These are phyloP conservation scores for Protonibea diacanthus DNA, from an alignment of 2,797 vertebrate genomes.

Conservation along the genomic window DNA sequence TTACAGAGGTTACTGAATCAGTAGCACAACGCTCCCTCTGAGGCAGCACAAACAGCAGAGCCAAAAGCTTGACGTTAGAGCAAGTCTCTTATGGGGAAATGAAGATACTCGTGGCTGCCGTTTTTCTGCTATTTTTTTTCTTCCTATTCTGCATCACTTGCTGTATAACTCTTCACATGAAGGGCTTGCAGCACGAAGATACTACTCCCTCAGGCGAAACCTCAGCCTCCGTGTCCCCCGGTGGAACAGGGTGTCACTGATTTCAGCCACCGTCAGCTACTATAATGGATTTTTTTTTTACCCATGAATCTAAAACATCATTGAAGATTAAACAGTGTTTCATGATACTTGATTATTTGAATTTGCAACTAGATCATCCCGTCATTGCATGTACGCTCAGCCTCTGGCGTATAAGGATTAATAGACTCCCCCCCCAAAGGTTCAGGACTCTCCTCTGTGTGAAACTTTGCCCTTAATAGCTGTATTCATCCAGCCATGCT, in stretches of 20 bases:
- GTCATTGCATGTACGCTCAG: not conserved
- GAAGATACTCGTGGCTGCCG: not conserved
- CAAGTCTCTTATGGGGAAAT: not conserved
- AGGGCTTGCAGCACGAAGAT: conserved; percentile 61
- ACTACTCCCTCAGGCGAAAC: conserved; percentile 38
- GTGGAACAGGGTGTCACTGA: conserved; percentile 20
- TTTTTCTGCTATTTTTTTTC: conserved; percentile 9
- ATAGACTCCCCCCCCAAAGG: conserved; percentile 27
- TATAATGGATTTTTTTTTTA: not conserved
- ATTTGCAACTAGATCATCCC: not conserved
- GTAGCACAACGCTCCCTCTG: conserved; percentile 13
- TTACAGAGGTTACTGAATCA: conserved; percentile 28
- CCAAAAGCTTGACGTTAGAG: not conserved
- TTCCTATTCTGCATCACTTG: conserved; percentile 33
- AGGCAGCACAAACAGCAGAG: conserved; percentile 23
- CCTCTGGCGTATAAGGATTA: conserved; percentile 12
- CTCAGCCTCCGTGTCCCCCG: conserved; percentile 26
- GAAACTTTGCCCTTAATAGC: conserved; percentile 33
- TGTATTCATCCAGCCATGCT: conserved; percentile 17
- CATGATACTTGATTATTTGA: not conserved
- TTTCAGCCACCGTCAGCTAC: not conserved
- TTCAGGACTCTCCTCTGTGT: conserved; percentile 27
- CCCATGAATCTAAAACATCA: not conserved
- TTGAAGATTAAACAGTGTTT: not conserved
- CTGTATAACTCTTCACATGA: conserved; percentile 53